These are phyloP conservation scores for Amazona vittata DNA, from an alignment of 2,113 vertebrate genomes.

Conservation along the genomic window DNA sequence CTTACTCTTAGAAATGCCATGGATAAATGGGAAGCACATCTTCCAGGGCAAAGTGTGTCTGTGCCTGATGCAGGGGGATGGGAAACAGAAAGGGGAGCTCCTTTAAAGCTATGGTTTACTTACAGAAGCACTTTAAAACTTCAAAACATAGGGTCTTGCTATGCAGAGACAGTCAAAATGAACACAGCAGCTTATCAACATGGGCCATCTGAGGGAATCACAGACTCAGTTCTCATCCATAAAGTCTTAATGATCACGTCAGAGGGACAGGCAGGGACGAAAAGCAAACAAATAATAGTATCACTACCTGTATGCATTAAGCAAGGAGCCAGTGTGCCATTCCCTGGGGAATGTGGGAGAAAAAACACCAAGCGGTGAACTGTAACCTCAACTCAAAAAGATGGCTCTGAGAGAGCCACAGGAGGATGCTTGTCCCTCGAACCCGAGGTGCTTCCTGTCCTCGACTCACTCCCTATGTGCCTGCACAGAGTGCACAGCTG, in stretches of 20 bases:
- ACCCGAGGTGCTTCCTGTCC: background rate
- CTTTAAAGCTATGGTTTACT: background rate
- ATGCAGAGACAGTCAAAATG: background rate
- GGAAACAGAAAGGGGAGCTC: background rate
- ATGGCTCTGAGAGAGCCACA: background rate
- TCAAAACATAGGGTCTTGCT: fast-evolving
- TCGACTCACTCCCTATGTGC: fast-evolving
- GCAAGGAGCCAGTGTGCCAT: background rate
- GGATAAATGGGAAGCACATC: background rate
- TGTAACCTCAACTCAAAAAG: background rate
- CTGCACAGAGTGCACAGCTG: fast-evolving
- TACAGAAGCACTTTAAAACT: background rate
- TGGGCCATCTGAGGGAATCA: background rate
- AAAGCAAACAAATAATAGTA: background rate
- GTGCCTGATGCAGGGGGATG: background rate
- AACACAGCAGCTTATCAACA: background rate
- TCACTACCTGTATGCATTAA: fast-evolving
- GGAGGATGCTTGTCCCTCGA: background rate
- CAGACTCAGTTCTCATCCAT: background rate
- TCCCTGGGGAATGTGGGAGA: background rate
- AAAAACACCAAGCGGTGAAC: background rate
- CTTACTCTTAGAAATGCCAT: background rate
- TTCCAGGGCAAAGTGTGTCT: background rate
- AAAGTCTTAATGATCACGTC: background rate
- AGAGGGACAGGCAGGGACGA: background rate